phyloP scores from a whole-genome alignment of 2,888 invertebrate genomes.

The Dryobotodes eremita region DNA sequence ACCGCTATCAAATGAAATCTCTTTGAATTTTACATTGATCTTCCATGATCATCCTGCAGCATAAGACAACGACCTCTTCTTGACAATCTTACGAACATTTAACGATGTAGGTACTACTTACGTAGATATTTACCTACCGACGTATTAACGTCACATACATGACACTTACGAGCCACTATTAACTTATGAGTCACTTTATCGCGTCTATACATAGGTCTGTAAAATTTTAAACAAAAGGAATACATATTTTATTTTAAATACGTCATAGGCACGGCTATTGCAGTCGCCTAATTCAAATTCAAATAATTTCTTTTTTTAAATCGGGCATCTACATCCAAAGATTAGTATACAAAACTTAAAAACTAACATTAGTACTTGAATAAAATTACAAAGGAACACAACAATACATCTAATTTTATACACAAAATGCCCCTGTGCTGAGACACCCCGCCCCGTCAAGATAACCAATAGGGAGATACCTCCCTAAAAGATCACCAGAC shows the following conservation, averaged over 20 bases:
- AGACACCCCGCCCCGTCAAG: too few species aligned
- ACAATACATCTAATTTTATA: too few species aligned
- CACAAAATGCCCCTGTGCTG: too few species aligned
- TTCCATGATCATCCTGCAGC: neutral
- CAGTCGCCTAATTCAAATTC: neutral
- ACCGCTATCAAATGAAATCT: neutral
- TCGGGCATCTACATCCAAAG: too few species aligned
- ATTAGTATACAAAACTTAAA: too few species aligned
- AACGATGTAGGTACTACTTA: neutral
- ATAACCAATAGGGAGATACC: too few species aligned
- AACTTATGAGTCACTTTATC: constrained; percentile 49
- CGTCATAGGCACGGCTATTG: neutral
- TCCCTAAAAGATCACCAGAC: too few species aligned
- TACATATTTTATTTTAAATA: constrained; percentile 13
- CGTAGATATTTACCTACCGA: neutral
- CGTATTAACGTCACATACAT: constrained; percentile 29
- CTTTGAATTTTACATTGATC: neutral
- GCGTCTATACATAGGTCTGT: constrained; percentile 29
- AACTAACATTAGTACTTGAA: too few species aligned
- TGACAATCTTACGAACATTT: neutral
- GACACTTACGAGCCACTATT: constrained; percentile 23
- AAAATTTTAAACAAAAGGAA: constrained; percentile 33
- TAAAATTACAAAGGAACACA: too few species aligned
- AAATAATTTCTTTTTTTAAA: too few species aligned
- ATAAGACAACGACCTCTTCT: neutral